Base-by-base conservation (phyloP, 2,888 invertebrate genomes). In the Dasypogon diadema region DNA sequence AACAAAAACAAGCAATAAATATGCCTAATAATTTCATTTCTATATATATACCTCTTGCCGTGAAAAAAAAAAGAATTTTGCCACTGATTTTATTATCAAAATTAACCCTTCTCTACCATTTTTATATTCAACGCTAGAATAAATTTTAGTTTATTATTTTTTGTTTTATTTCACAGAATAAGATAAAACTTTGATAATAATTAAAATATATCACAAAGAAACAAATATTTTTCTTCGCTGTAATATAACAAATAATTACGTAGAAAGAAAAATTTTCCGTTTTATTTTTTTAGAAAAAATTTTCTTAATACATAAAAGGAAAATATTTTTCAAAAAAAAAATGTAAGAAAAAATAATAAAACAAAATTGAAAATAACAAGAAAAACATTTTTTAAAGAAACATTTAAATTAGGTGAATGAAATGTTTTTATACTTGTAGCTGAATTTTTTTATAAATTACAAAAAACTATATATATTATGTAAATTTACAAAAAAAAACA, bases 381-480 rank as follows among this genome's bases (percentile, higher is more conserved):
- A 65, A 42, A 46, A 70, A n/a, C n/a, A 51, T 70, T 70, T 70
- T 70, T 70, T 70, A 54, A 70, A 70, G 34, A 42, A 74, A 65
- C 54, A 65, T 63, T 72, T 74, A 37, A 74, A 74, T 77, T 68
- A 77, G 68, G 75, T 60, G 75, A 77, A 77, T 70, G 58, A 65
- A 77, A 70, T 75, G 70, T 72, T 77, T 77, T 77, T 77, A 77
- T 77, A 77, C 76, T 75, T 77, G 77, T 77, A 77, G 77, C 77
- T 75, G 74, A 77, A 77, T 75, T 75, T 77, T 77, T 75, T 75
- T 70, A 70, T 70, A 70, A 54, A 70, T 70, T 70, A 70, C 18
- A 51, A 70, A 34, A 54, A 63, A 74, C 58, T 51, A 63, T 65
- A 63, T 42, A 68, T 46, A 75, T 30, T 58, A 58, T 58, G 51